Conservation (phyloP, 2,113 vertebrate genomes). For the pig (Sus scrofa) region T2T-Sscrofa CM000827.6:107973501-107974000, state of each 20-base stretch:
- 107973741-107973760: background rate
- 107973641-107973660: background rate
- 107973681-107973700: background rate
- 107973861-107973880: background rate
- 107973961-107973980: background rate
- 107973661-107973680: background rate
- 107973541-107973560: slow-evolving; percentile 56
- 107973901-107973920: background rate
- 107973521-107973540: slow-evolving; percentile 53
- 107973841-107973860: background rate
- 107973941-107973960: background rate
- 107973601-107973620: background rate
- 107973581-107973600: slow-evolving; percentile 57
- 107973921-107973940: background rate
- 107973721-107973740: background rate
- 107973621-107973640: background rate
- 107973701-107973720: background rate
- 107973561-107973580: slow-evolving; percentile 8
- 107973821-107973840: background rate
- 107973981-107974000: background rate
- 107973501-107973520: background rate
- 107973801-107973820: background rate
- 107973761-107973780: too few species aligned
- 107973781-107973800: background rate
- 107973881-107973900: background rate